Evolutionary conservation across 2,888 invertebrate genomes (phyloP).

Genomic region (Eurytoma californica): DNA sequence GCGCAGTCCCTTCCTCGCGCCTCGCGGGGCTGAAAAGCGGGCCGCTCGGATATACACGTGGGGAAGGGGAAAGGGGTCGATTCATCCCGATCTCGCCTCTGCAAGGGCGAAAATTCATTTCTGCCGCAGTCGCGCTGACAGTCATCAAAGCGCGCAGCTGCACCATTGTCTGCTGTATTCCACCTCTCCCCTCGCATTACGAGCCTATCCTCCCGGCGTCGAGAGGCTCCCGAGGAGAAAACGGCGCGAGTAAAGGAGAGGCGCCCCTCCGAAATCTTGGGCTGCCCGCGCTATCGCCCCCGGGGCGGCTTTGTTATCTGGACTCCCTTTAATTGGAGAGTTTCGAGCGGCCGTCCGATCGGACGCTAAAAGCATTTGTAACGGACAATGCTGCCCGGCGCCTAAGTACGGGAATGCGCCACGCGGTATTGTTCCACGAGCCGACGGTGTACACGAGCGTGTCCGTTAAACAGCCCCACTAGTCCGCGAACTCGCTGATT

Average conservation of each 20-base stretch:
- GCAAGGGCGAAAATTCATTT: slow-evolving; percentile 42
- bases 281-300: background rate
- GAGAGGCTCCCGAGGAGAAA: too few species aligned
- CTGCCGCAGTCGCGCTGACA: slow-evolving; percentile 9
- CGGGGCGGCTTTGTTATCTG: background rate
- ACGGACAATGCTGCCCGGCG: too few species aligned
- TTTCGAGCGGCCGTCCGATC: background rate
- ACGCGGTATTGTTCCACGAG: too few species aligned
- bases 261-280: too few species aligned
- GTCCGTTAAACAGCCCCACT: too few species aligned
- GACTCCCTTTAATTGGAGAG: slow-evolving; percentile 11
- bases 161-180: slow-evolving; percentile 14
- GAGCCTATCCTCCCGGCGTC: background rate
- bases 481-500: too few species aligned
- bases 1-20: background rate
- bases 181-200: background rate
- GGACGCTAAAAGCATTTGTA: too few species aligned
- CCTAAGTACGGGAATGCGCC: too few species aligned
- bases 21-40: background rate
- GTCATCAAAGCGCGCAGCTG: slow-evolving; percentile 36
- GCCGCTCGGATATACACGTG: background rate
- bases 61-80: background rate
- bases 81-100: slow-evolving; percentile 22
- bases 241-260: too few species aligned
- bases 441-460: too few species aligned